Evolutionary conservation across 1,140 invertebrate genomes (phyloP), one percentile per base, ranked within the genome.

Genomic region (Steinernema khuongi): DNA sequence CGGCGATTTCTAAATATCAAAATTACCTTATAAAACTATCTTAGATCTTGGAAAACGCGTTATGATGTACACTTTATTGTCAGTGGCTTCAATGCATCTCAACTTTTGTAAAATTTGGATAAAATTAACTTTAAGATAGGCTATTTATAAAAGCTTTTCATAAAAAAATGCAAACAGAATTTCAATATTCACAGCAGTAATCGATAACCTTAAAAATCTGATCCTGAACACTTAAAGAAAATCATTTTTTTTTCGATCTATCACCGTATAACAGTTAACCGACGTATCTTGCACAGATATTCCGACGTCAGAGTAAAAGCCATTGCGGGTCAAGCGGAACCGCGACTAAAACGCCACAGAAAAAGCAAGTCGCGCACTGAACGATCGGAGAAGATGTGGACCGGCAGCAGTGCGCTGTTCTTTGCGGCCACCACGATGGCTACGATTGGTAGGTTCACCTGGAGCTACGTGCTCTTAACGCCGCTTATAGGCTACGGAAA

Each of bases 401-500:
- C 83, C 28, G 74, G 80, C n/a, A 80, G 73, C 43, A 81, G 79
- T 60, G 76, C 83, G 1, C 71, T 84, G 17, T 84, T 84, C 66
- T 84, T 84, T 71, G 82, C 83, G 1, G 82, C 82, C 14, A 84
- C 83, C 2, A 84, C 83, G 1, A 85, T 84, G 83, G 84, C 83
- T n/a, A 84, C 83, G 26, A 84, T 84, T 36, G 82, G 82, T 75
- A 41, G 18, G 18, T 4, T n/a, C 50, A 77, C 26, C 28, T n/a
- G n/a, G 44, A n/a, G 50, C 29, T 30, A 76, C 70, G 31, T 11
- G 1, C 18, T 66, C 19, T 1, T 28, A 67, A n/a, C 60, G 50
- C 69, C 79, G 32, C 44, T 67, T 79, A 76, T 14, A 36, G 31
- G 44, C 14, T 30, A 96, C 86, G 94, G 94, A 66, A 94, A 97